phyloP scores from a whole-genome alignment of 2,888 invertebrate species.

The Oscheius sp. region DNA sequence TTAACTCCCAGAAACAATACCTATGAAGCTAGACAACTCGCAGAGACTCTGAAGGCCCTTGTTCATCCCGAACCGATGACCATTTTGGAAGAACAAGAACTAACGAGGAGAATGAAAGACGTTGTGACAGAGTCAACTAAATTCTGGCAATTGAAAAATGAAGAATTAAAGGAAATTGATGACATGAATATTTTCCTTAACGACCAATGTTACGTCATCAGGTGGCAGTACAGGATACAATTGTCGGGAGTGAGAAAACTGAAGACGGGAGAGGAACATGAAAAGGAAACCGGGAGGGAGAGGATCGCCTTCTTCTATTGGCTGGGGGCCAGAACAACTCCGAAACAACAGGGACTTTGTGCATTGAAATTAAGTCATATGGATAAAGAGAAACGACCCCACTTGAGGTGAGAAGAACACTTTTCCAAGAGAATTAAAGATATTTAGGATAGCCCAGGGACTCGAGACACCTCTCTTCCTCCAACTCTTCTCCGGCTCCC shows the following conservation, averaged over 20 bases:
- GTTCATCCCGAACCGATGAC: constrained; percentile 25
- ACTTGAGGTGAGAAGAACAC: constrained; percentile 7
- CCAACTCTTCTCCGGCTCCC: constrained; percentile 37
- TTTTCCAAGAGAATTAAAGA: background rate
- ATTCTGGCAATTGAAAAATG: constrained; percentile 52
- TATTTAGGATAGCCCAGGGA: constrained; percentile 47
- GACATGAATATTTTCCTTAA: constrained; percentile 43
- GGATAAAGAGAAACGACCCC: constrained; percentile 54
- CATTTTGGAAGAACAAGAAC: constrained; percentile 48
- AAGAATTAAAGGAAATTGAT: constrained; percentile 43
- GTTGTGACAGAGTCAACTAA: constrained; percentile 54
- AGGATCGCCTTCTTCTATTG: constrained; percentile 64
- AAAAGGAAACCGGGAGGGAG: constrained; percentile 60
- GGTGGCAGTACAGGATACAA: constrained; percentile 63
- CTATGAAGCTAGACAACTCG: constrained; percentile 18
- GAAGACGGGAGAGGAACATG: constrained; percentile 41
- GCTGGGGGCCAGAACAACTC: constrained; percentile 56
- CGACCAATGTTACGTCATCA: constrained; percentile 58
- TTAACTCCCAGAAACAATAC: background rate
- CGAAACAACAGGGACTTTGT: constrained; percentile 58
- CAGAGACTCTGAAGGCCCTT: constrained; percentile 2
- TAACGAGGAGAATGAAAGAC: constrained; percentile 43
- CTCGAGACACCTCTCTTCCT: constrained; percentile 49
- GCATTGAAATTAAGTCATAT: constrained; percentile 60
- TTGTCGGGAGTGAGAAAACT: constrained; percentile 51